phyloP scores from a whole-genome alignment of 2,888 invertebrate genomes.

The Spilosoma lubricipeda region DNA sequence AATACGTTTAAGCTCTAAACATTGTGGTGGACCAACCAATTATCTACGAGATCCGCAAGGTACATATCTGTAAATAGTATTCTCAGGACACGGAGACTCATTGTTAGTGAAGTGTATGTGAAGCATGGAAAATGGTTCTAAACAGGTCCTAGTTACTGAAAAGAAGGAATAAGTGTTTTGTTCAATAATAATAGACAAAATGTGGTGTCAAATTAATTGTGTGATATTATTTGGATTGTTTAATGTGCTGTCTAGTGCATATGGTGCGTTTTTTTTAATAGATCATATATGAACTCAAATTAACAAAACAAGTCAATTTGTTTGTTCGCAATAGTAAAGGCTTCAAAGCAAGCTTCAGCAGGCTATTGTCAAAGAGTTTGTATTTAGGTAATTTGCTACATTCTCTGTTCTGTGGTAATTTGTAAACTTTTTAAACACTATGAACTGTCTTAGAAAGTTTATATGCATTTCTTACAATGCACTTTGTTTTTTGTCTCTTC shows the following conservation, averaged over 20 bases:
- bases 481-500: too few species aligned
- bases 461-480: too few species aligned
- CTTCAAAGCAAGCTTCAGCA: too few species aligned
- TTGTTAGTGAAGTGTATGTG: background rate
- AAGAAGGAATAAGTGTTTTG: background rate
- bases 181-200: slow-evolving; percentile 18
- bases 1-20: background rate
- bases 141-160: background rate
- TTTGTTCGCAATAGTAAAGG: too few species aligned
- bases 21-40: slow-evolving; percentile 10
- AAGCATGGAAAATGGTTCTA: slow-evolving; percentile 3
- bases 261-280: slow-evolving; percentile 32
- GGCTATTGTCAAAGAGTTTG: too few species aligned
- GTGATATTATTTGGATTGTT: slow-evolving; percentile 38
- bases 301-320: too few species aligned
- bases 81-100: background rate
- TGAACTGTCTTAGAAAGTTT: too few species aligned
- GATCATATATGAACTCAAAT: too few species aligned
- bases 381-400: too few species aligned
- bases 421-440: too few species aligned
- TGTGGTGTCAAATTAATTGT: slow-evolving; percentile 16
- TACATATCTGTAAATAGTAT: slow-evolving; percentile 14
- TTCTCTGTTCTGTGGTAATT: too few species aligned
- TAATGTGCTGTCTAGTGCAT: slow-evolving; percentile 8
- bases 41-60: slow-evolving; percentile 29